Evolutionary conservation across 2,113 vertebrate genomes (phyloP), one percentile per base, ranked within the genome.

Genomic region (Sander vitreus): DNA sequence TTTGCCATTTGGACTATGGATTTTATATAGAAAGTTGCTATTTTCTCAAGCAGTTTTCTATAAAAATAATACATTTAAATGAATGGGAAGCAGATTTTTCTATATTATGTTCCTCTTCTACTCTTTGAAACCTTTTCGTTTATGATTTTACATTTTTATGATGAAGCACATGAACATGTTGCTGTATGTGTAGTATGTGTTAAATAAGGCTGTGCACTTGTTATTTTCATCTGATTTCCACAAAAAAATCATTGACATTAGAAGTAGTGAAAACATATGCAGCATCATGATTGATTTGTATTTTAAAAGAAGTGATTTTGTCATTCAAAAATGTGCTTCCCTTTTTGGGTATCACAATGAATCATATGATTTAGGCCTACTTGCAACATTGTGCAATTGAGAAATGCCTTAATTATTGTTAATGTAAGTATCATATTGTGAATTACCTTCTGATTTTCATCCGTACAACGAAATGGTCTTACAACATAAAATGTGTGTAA

Each of bases 391-490:
- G 12, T 66, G 15, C 47, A 53, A 18, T 23, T 51, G 4, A 63
- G 5, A 63, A 48, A 21, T 10, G 39, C 15, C 16, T 69, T 57
- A 4, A n/a, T 39, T 10, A 23, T 16, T 19, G 25, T 14, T 39
- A 14, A 43, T 43, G 12, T 15, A 3, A 9, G 43, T 15, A 50
- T 27, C 2, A 16, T 50, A 39, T 27, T 65, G 30, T 72, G 15
- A 64, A 62, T 39, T 57, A 57, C 54, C 8, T 3, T 73, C 8
- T 59, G 75, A 59, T 73, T 78, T 78, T 13, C 23, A 21, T 67
- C 33, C 33, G 39, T 55, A 62, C 5, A 73, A 18, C 5, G 25
- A 80, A 60, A 76, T 66, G 45, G 1, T 59, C 33, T 36, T 47
- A 33, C n/a, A 63, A 11, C 8, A 51, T 27, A 54, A 30, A 55